phyloP scores from a whole-genome alignment of 2,113 vertebrate species.

The Dunckerocampus dactyliophorus region DNA sequence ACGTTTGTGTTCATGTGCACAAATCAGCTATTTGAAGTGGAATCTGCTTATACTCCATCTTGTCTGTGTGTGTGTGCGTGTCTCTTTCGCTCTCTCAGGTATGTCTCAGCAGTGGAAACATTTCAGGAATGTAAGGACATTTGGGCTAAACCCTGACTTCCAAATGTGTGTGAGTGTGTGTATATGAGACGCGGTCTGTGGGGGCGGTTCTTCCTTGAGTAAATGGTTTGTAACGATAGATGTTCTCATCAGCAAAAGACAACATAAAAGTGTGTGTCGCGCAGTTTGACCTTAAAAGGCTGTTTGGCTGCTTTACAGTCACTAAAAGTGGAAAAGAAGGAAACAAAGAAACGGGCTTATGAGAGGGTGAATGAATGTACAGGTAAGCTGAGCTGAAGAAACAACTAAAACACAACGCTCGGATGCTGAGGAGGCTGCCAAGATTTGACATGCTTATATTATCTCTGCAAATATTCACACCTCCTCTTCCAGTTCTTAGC shows the following conservation, averaged over 20 bases:
- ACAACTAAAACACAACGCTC: not conserved
- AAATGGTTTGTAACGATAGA: slow-evolving; percentile 1
- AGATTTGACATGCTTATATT: slow-evolving; percentile 26
- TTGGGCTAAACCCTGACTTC: not conserved
- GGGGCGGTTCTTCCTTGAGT: not conserved
- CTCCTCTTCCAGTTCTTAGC: slow-evolving; percentile 3
- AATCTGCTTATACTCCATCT: slow-evolving; percentile 50
- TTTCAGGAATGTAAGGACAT: slow-evolving; percentile 5
- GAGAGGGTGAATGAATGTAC: slow-evolving; percentile 10
- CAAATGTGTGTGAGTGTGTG: not conserved
- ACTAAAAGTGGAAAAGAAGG: slow-evolving; percentile 10
- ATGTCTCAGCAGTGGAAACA: not conserved
- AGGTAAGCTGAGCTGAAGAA: slow-evolving; percentile 10
- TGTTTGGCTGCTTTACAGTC: slow-evolving; percentile 17
- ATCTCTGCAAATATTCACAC: slow-evolving; percentile 32
- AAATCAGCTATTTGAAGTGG: slow-evolving; percentile 33
- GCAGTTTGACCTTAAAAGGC: slow-evolving; percentile 61
- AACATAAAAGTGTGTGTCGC: slow-evolving; percentile 17
- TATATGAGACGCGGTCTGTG: slow-evolving; percentile 1
- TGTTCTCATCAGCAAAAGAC: slow-evolving; percentile 4
- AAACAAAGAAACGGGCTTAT: not conserved
- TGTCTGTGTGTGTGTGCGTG: slow-evolving; percentile 5
- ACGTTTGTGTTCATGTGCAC: slow-evolving; percentile 9
- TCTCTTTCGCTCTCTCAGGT: not conserved
- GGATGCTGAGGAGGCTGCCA: slow-evolving; percentile 18